Conservation (phyloP, 92 coral and sea anemone genomes). For the Epizoanthus fatuus region DNA sequence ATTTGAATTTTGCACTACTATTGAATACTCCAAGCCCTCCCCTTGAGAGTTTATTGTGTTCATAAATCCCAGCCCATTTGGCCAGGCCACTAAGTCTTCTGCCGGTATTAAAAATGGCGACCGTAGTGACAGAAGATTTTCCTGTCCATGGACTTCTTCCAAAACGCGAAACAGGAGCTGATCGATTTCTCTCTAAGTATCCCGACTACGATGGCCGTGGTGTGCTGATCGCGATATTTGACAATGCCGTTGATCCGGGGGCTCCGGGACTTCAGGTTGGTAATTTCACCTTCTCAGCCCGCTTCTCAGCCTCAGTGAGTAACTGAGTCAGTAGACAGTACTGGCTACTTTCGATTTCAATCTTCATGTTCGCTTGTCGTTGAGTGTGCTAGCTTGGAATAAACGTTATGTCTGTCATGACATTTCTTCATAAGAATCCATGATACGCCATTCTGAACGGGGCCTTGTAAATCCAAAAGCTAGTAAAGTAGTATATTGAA, state of each 20-base stretch:
- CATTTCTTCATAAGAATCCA: no score
- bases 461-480: no score
- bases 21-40: not conserved
- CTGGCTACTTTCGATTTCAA: no score
- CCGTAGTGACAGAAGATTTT: constrained; percentile 76
- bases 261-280: constrained; percentile 95
- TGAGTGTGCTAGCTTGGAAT: no score
- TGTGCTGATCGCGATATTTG: constrained; percentile 93
- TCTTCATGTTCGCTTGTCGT: no score
- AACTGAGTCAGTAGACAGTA: no score
- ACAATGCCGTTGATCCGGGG: constrained; percentile 98
- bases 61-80: not conserved
- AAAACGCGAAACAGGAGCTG: constrained; percentile 95
- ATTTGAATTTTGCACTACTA: no score
- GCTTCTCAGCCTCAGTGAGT: no score
- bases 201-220: constrained; percentile 97
- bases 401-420: no score
- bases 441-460: no score
- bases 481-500: no score
- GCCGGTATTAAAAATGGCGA: constrained; percentile 81
- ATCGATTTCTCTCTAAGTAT: constrained; percentile 85
- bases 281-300: no score
- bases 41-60: not conserved
- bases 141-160: constrained; percentile 96
- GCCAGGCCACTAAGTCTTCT: constrained; percentile 27